Conservation (phyloP, 2,113 vertebrate species). For the Elaphurus davidianus region DNA sequence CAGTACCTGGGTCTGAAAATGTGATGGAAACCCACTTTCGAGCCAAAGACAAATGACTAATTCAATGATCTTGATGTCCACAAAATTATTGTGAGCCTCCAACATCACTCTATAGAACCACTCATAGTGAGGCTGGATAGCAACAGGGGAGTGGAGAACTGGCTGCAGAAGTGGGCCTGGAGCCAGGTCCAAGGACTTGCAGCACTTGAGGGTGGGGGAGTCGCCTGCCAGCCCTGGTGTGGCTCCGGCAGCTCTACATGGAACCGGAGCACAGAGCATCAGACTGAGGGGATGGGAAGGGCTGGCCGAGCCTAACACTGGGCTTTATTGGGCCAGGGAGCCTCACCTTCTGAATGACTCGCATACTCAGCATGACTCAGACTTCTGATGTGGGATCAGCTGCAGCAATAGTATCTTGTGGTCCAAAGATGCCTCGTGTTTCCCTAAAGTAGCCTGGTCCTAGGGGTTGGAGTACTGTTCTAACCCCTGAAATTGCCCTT, state of each 20-base stretch:
- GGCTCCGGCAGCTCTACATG: neutral
- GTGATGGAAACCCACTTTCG: neutral
- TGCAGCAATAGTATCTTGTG: neutral
- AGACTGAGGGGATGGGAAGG: neutral
- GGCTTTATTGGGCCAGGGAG: neutral
- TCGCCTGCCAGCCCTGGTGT: neutral
- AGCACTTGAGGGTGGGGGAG: neutral
- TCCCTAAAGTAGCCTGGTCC: neutral
- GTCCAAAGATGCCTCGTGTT: neutral
- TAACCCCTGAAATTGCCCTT: neutral
- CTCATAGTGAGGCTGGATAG: neutral
- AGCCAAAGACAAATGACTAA: neutral
- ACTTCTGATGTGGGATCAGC: neutral
- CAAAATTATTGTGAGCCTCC: neutral
- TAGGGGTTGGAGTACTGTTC: neutral
- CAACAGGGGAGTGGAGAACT: neutral
- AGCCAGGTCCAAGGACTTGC: neutral
- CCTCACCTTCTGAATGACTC: neutral
- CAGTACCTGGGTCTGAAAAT: neutral
- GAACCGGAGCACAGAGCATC: neutral
- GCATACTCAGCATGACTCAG: neutral
- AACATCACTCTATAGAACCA: neutral
- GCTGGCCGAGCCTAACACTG: neutral
- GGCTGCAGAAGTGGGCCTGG: neutral
- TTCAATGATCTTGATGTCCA: neutral